Evolutionary conservation across 2,113 vertebrate species (phyloP), one percentile per base, ranked within the genome.

Genomic region (Nothoprocta pentlandii): DNA sequence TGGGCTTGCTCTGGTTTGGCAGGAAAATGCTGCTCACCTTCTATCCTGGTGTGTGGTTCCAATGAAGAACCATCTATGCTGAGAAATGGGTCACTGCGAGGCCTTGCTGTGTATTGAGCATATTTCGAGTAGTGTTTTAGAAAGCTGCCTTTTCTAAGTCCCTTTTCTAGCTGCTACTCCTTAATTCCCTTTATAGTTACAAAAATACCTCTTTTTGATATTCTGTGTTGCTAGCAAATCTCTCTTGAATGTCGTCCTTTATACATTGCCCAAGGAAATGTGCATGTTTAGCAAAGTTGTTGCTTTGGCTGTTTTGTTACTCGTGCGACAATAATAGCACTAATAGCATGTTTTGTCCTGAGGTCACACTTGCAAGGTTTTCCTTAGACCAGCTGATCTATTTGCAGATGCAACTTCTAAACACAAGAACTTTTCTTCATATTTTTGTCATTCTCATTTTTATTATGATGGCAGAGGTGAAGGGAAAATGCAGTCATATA

Each of bases 401-500:
- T 58, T 58, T 58, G 10, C 54, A 58, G 17, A 56, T 89, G 61
- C 36, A 70, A 36, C n/a, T 93, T 89, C 77, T 75, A 51, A 54
- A 80, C 41, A 28, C 1, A 4, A 36, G 90, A 83, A 59, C 19
- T 32, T 71, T 93, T 75, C 44, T 36, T 74, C 42, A 3, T 86
- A 63, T 90, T 93, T 89, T 80, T 89, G n/a, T 74, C 70, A 47
- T 68, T 85, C 53, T 56, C 20, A 20, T 71, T 85, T 78, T 56
- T 62, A 54, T 81, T 64, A 47, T 59, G 6, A 25, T 71, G 16
- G 12, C 80, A 51, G 46, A 84, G 26, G 61, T 32, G 62, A 92
- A 91, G 11, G 49, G 63, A 47, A 91, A 85, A 83, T 30, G 54
- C 17, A 20, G n/a, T 86, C 64, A 63, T 17, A n/a, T 39, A 93